These are phyloP conservation scores for Temnothorax nylanderi DNA, from an alignment of 1,140 invertebrate genomes.

Conservation along the genomic window DNA sequence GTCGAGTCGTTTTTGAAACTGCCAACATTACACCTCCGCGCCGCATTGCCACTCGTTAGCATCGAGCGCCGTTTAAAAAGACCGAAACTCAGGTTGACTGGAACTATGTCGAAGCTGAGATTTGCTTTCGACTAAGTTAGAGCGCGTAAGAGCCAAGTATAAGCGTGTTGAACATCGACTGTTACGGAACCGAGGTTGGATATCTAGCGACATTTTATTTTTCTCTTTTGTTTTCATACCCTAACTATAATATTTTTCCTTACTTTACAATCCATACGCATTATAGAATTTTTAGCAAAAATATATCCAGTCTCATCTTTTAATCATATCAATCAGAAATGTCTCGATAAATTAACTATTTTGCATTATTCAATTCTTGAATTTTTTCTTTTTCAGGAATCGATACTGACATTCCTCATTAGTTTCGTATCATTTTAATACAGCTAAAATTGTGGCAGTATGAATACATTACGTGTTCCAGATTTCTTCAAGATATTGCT, in stretches of 20 bases:
- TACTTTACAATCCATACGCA: neutral
- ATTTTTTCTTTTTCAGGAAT: neutral
- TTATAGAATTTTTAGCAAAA: neutral
- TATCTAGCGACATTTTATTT: neutral
- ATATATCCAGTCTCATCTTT: too few species aligned
- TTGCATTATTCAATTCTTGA: neutral
- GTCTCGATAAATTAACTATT: neutral
- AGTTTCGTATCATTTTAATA: conserved; percentile 6
- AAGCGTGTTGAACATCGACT: conserved; percentile 16
- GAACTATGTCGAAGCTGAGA: conserved; percentile 30
- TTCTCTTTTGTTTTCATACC: neutral
- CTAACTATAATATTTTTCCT: neutral
- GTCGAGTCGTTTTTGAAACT: conserved; percentile 21
- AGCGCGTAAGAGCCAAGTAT: conserved; percentile 18
- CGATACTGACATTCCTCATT: neutral
- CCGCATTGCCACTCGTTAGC: conserved; percentile 41
- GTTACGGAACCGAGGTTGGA: neutral
- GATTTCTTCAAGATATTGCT: neutral
- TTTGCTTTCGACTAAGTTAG: conserved; percentile 40
- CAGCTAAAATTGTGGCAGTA: neutral
- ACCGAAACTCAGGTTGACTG: conserved; percentile 45
- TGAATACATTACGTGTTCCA: neutral
- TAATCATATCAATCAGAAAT: neutral
- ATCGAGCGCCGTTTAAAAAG: conserved; percentile 30
- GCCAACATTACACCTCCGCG: conserved; percentile 23